Conservation (phyloP, 1,140 invertebrate species). For the Dryas iulia region DNA sequence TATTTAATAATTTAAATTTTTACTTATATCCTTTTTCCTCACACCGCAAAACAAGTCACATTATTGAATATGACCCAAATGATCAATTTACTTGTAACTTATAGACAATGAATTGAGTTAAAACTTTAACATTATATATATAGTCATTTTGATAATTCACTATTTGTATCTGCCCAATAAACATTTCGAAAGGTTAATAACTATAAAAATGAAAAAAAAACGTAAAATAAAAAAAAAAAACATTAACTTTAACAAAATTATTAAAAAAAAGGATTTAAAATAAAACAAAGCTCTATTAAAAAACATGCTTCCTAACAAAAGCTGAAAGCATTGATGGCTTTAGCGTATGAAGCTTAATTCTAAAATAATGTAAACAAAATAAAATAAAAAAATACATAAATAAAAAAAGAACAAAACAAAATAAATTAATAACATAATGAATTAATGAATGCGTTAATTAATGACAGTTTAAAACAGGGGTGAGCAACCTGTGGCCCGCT, state of each 20-base stretch:
- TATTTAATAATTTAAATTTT: no score
- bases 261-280: background rate
- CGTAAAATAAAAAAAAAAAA: background rate
- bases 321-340: background rate
- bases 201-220: no score
- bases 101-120: background rate
- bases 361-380: background rate
- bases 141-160: no score
- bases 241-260: background rate
- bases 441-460: background rate
- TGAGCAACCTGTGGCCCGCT: no score
- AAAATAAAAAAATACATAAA: background rate
- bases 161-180: no score
- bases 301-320: conserved; percentile 1
- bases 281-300: background rate
- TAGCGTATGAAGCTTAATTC: background rate
- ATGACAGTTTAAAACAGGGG: no score
- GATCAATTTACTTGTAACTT: background rate
- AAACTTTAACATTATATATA: background rate
- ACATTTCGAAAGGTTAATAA: no score
- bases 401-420: background rate
- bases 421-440: background rate
- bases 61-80: background rate
- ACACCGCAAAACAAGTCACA: background rate
- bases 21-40: no score